Evolutionary conservation across 2,113 vertebrate genomes (phyloP), one percentile per base, ranked within the genome.

Genomic region (Eonycteris spelaea): DNA sequence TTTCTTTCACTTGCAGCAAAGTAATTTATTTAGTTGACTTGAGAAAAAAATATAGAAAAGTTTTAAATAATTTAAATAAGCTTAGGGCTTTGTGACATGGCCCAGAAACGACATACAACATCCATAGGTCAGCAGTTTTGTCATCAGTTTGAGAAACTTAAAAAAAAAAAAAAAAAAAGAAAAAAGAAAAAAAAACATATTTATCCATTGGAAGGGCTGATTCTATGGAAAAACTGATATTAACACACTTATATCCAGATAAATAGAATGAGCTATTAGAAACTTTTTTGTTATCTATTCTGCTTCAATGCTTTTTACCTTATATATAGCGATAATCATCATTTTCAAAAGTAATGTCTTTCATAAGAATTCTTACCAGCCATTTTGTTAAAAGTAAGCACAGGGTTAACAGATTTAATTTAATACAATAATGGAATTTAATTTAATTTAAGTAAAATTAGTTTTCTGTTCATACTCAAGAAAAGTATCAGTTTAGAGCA

Each of bases 371-470:
- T 18, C 12, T 90, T 84, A 40, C 1, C 45, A 80, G 38, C 18
- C 9, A 53, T 53, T 45, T 71, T 68, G 2, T 70, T 94, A 40
- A 67, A 92, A 3, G 48, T 93, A 89, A 70, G 12, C 4, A 71
- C 5, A 43, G 16, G 9, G 26, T 68, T 79, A 92, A 51, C 30
- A 87, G 24, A 51, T 28, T 28, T 90, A 93, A 65, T 90, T 80
- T 86, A 73, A 82, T 65, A 55, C 5, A 65, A 35, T 61, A 65
- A 30, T 65, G 19, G 2, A 83, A 55, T 57, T 35, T 51, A 73
- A 51, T 38, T 57, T 45, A 85, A 88, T 77, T 94, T 86, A 79
- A 95, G 26, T 63, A 57, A 97, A 90, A 63, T 80, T 40, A 53
- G 6, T 35, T 77, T 90, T 95, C n/a, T 90, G 5, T 74, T 73